Conservation (phyloP, 35 echinoderm and acorn worm genomes). For the Apostichopus parvimensis region DNA sequence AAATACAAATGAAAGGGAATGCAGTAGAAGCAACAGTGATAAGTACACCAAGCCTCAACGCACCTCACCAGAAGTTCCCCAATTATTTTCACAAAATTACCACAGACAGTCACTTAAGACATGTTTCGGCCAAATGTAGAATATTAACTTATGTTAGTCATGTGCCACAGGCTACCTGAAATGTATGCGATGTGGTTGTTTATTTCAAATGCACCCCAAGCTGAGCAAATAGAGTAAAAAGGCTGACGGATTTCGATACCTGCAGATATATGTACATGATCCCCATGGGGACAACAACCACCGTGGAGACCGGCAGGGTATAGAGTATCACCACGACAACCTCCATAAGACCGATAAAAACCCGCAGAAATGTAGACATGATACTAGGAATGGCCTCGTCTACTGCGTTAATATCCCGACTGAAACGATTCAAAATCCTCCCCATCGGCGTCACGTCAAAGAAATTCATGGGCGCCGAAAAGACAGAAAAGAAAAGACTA, state of each 20-base stretch:
- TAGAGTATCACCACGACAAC: conserved; percentile 24
- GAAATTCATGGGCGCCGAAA: conserved; percentile 53
- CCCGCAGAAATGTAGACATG: not conserved
- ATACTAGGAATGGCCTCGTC: conserved; percentile 40
- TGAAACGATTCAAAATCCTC: conserved; percentile 59
- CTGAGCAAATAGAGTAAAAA: not conserved
- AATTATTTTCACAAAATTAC: no score
- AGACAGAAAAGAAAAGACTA: not conserved
- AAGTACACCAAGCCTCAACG: no score
- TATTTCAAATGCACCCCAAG: not conserved
- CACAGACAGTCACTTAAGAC: no score
- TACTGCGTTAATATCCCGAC: conserved; percentile 37
- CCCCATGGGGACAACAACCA: conserved; percentile 36
- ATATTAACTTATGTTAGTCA: not conserved
- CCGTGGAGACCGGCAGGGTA: conserved; percentile 16
- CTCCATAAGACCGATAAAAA: conserved; percentile 3
- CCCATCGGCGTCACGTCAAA: conserved; percentile 66
- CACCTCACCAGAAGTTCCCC: no score
- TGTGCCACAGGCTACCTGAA: not conserved
- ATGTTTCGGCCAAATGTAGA: no score
- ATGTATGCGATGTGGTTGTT: not conserved
- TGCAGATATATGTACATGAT: conserved; percentile 26
- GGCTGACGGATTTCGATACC: conserved; percentile 22
- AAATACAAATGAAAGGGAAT: no score
- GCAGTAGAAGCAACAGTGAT: no score